These are phyloP conservation scores for Eulemur coronatus DNA, from an alignment of 2,797 vertebrate species.

Conservation along the genomic window DNA sequence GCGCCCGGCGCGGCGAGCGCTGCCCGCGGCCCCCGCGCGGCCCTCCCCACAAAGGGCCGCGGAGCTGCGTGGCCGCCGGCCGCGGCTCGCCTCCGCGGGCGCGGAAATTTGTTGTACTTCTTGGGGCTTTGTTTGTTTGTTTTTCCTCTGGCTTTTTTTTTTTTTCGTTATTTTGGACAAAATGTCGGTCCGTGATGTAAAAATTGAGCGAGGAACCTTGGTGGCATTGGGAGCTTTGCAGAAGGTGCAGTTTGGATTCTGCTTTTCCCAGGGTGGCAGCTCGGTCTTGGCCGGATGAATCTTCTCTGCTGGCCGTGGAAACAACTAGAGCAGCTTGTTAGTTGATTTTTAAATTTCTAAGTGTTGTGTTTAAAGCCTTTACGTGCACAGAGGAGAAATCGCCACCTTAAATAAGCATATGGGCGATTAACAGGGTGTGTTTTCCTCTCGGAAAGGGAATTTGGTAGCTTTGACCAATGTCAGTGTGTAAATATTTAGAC, in stretches of 20 bases:
- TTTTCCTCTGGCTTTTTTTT: background rate
- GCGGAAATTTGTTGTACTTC: conserved; percentile 66
- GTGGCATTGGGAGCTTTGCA: conserved; percentile 76
- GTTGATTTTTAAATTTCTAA: conserved; percentile 65
- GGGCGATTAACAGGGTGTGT: conserved; percentile 78
- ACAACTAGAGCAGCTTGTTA: conserved; percentile 75
- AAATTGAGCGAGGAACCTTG: conserved; percentile 77
- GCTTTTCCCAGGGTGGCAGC: conserved; percentile 81
- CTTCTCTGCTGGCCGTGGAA: conserved; percentile 79
- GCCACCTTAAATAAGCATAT: conserved; percentile 78
- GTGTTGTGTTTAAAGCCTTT: conserved; percentile 65
- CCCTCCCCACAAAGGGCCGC: conserved; percentile 79
- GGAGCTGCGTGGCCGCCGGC: conserved; percentile 70
- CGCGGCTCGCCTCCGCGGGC: background rate
- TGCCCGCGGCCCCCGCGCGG: conserved; percentile 82
- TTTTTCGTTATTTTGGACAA: conserved; percentile 74
- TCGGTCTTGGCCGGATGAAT: conserved; percentile 80
- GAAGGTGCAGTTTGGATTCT: conserved; percentile 85
- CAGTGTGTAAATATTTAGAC: conserved; percentile 88
- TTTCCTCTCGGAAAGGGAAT: conserved; percentile 71
- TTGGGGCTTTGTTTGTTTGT: conserved; percentile 70
- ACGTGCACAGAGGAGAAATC: conserved; percentile 77
- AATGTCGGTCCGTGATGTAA: conserved; percentile 84
- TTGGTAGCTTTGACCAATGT: conserved; percentile 82
- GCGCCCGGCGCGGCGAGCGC: conserved; percentile 82